Base-by-base conservation (phyloP, 2,888 invertebrate genomes). In the Acronicta leporina region DNA sequence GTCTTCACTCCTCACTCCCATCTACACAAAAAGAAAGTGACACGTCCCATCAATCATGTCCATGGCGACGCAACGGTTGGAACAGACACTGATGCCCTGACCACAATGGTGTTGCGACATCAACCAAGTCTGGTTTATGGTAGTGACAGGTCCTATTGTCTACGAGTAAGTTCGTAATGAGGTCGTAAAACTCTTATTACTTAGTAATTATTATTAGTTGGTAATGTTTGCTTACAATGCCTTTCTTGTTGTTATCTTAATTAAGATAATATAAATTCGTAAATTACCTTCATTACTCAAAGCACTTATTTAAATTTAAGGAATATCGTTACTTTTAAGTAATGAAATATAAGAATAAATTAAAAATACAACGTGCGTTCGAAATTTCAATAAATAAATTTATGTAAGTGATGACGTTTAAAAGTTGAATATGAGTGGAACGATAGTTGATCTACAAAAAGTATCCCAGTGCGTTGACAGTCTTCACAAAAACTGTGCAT, bases 11-110 rank as follows among this genome's bases (percentile, higher is more conserved):
- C 25, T 54, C 75, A 49, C 53, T 60, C 43, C 44, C 55, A 45
- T 58, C 63, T 51, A 60, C 64, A 64, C 59, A 68, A 77, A 70
- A 73, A 77, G 75, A 77, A 77, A 77, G 63, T 45, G 67, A 60
- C 59, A 44, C 14, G 47, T 40, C 41, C 58, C 73, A 77, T 77
- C 77, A 73, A 75, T 77, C 77, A 77, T 64, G 38, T n/a, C 2
- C 13, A 35, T 35, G 38, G 6, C 38, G 38, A 38, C 8, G 46
- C 47, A 46, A 58, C 46, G 27, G 16, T 51, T 48, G 38, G 33
- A 55, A 54, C 71, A 59, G 44, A 53, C 43, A 44, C 43, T 51
- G 43, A 41, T 54, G 63, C 38, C 52, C 51, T 42, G 50, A 64
- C 51, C 16, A 15, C 54, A 41, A 38, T 16, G 16, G 8, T 45